Conservation (phyloP, 2,797 vertebrate genomes). For the Silurus lanzhouensis region DNA sequence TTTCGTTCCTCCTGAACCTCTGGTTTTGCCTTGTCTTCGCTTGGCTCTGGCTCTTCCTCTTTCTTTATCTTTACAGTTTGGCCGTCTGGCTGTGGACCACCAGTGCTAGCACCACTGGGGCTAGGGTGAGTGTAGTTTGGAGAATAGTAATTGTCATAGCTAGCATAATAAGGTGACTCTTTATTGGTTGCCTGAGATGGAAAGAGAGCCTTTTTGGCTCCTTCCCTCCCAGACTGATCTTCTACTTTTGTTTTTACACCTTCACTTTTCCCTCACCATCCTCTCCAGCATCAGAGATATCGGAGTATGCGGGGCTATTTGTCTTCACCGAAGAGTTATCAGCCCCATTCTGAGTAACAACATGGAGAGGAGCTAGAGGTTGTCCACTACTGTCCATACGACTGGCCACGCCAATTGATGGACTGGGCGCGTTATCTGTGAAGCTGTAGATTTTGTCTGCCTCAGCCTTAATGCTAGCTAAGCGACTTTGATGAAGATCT, state of each 20-base stretch:
- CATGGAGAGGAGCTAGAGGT: constrained; percentile 87
- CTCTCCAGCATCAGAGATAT: constrained; percentile 97
- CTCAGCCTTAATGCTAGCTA: constrained; percentile 97
- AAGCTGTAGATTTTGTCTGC: constrained; percentile 99
- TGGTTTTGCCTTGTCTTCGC: constrained; percentile 85
- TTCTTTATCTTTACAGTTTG: constrained; percentile 90
- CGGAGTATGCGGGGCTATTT: constrained; percentile 97
- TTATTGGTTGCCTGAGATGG: constrained; percentile 86
- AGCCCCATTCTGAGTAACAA: constrained; percentile 91
- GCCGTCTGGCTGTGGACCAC: constrained; percentile 74
- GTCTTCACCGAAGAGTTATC: constrained; percentile 96
- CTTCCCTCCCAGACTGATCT: constrained; percentile 88
- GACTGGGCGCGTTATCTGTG: constrained; percentile 95
- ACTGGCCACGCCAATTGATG: constrained; percentile 90
- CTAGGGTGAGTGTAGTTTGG: constrained; percentile 92
- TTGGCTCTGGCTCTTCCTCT: constrained; percentile 84
- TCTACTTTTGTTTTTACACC: constrained; percentile 85
- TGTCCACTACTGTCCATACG: constrained; percentile 87
- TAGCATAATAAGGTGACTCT: constrained; percentile 92
- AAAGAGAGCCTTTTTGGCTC: constrained; percentile 94
- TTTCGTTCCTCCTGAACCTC: constrained; percentile 92
- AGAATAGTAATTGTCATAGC: constrained; percentile 94
- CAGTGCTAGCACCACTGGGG: constrained; percentile 80
- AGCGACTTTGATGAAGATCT: constrained; percentile 92
- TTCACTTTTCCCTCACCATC: constrained; percentile 91